A percentile compares a stretch with the other conserved stretches of the same genome.
Conservation (phyloP, 2,888 invertebrate species). For the Zygaena filipendulae region DNA sequence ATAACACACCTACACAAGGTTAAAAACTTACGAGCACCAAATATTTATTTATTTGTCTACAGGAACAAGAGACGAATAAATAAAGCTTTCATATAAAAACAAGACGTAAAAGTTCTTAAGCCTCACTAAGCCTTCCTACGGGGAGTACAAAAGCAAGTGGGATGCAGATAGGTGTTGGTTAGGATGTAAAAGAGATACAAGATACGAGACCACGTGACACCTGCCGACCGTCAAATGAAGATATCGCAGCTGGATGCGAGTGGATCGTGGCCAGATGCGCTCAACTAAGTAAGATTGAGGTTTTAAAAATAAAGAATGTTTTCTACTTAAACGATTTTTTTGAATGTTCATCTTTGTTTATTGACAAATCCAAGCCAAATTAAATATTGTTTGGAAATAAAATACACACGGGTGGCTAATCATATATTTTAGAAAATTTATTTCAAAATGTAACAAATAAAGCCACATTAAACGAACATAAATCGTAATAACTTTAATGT, state of each 20-base stretch:
- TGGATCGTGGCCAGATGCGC: constrained; percentile 33
- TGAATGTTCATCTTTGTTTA: no score
- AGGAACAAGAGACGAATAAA: constrained; percentile 52
- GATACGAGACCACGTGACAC: constrained; percentile 52
- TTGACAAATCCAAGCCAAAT: no score
- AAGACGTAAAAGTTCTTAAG: constrained; percentile 34
- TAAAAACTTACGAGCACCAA: constrained; percentile 15
- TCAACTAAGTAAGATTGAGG: constrained; percentile 27
- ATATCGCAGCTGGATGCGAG: constrained; percentile 65
- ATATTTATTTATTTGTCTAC: constrained; percentile 42
- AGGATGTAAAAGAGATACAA: constrained; percentile 26
- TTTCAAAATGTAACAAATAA: no score
- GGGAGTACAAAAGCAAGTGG: constrained; percentile 40
- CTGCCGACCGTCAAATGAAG: constrained; percentile 67
- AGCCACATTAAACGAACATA: no score
- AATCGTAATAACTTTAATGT: no score
- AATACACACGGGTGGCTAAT: no score
- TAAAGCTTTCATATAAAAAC: constrained; percentile 44
- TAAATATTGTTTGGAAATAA: no score
- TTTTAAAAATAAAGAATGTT: background rate
- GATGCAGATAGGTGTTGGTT: constrained; percentile 20
- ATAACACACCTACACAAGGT: constrained; percentile 9
- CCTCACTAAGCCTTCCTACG: constrained; percentile 46
- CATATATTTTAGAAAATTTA: no score
- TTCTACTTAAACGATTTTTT: no score